Conservation (phyloP, 1,140 invertebrate species). For the Drosophila ogumai region DNA sequence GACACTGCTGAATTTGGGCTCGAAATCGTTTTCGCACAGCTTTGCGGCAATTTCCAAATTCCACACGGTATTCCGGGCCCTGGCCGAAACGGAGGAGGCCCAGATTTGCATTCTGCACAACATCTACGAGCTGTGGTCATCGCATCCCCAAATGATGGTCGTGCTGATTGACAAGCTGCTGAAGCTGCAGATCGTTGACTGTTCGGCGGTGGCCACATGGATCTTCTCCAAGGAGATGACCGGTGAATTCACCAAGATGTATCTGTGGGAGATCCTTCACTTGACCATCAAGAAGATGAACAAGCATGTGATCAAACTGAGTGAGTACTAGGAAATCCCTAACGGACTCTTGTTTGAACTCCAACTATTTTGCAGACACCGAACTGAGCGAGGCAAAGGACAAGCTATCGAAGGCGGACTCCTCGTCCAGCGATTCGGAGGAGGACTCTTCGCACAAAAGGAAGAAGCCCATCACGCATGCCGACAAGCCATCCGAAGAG, state of each 20-base stretch:
- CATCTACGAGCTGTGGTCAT: slow-evolving; percentile 96
- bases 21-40: slow-evolving; percentile 98
- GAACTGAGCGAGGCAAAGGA: slow-evolving; percentile 95
- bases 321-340: slow-evolving; percentile 68
- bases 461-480: slow-evolving; percentile 87
- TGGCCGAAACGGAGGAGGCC: slow-evolving; percentile 97
- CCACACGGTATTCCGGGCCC: slow-evolving; percentile 95
- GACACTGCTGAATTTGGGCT: slow-evolving; percentile 95
- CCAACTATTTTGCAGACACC: slow-evolving; percentile 84
- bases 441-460: slow-evolving; percentile 87
- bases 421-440: slow-evolving; percentile 92
- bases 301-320: slow-evolving; percentile 95
- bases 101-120: slow-evolving; percentile 97
- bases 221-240: slow-evolving; percentile 99
- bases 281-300: slow-evolving; percentile 98
- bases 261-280: slow-evolving; percentile 99
- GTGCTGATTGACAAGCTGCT: slow-evolving; percentile 98
- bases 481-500: slow-evolving; percentile 93
- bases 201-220: slow-evolving; percentile 98
- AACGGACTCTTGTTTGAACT: too few species aligned
- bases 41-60: slow-evolving; percentile 99
- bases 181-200: slow-evolving; percentile 98
- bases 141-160: slow-evolving; percentile 98
- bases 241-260: slow-evolving; percentile 96
- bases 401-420: slow-evolving; percentile 91